Conservation (phyloP, 2,113 vertebrate genomes). For the Etheostoma spectabile region DNA sequence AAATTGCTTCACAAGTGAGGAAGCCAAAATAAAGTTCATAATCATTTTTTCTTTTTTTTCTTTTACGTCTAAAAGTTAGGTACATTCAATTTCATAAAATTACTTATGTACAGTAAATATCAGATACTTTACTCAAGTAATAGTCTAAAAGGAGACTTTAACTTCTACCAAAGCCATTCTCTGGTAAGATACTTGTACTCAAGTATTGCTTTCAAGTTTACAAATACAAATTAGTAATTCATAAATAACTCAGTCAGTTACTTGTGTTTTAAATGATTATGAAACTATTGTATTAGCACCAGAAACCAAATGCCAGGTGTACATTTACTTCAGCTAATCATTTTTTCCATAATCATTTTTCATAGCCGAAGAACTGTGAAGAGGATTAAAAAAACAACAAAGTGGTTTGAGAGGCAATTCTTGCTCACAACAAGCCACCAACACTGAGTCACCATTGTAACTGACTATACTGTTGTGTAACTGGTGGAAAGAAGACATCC, state of each 20-base stretch:
- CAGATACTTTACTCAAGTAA: too few species aligned
- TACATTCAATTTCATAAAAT: too few species aligned
- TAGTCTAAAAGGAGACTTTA: too few species aligned
- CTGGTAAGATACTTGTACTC: too few species aligned
- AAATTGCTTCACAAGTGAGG: too few species aligned
- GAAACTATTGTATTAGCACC: not conserved
- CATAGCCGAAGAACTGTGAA: not conserved
- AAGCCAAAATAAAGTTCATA: too few species aligned
- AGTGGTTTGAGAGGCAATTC: not conserved
- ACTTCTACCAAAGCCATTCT: too few species aligned
- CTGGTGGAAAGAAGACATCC: not conserved
- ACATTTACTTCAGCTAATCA: not conserved
- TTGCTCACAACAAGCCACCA: not conserved
- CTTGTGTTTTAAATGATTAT: not conserved
- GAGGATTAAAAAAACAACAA: not conserved
- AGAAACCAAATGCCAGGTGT: not conserved
- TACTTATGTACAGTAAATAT: too few species aligned
- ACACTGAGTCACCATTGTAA: slow-evolving; percentile 12
- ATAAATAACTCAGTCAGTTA: not conserved
- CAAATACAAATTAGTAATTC: not conserved
- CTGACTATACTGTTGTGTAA: slow-evolving; percentile 6
- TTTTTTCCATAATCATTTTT: not conserved
- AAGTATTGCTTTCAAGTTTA: not conserved
- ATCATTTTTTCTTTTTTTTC: too few species aligned
- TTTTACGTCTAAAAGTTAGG: too few species aligned